A percentile compares a stretch with the other conserved stretches of the same genome.
Conservation (phyloP, 2,888 invertebrate genomes). For the Dioctria linearis region DNA sequence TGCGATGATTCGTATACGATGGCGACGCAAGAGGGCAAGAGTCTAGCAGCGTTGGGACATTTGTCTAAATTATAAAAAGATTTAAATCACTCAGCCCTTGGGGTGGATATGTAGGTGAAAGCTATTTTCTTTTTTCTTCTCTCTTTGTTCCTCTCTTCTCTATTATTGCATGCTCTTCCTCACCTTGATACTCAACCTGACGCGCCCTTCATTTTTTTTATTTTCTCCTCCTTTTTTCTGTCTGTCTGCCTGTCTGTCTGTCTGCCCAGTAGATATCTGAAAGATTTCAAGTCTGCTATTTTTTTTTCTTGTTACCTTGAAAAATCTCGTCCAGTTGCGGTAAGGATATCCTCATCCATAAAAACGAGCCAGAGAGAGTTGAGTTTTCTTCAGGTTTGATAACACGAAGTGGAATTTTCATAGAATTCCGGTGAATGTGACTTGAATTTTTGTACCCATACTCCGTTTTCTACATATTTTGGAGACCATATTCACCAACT, state of each 20-base stretch:
- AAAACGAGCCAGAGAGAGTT: too few relatives aligned
- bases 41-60: constrained; percentile 29
- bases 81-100: constrained; percentile 46
- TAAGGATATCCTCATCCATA: constrained; percentile 14
- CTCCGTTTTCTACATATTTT: constrained; percentile 23
- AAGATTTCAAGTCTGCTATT: neutral
- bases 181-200: constrained; percentile 15
- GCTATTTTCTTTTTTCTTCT: constrained; percentile 43
- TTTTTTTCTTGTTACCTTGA: neutral
- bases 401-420: constrained; percentile 27
- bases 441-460: constrained; percentile 29
- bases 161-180: neutral
- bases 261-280: neutral
- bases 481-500: constrained; percentile 11
- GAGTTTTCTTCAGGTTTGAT: constrained; percentile 47
- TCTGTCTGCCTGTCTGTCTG: constrained; percentile 8
- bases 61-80: constrained; percentile 53
- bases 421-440: constrained; percentile 47
- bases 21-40: neutral
- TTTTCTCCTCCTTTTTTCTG: neutral
- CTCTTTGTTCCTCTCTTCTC: neutral
- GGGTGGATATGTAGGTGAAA: constrained; percentile 39
- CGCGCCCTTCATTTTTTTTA: constrained; percentile 37
- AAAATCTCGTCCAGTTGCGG: constrained; percentile 36
- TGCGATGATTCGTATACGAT: neutral